A percentile compares a stretch with the other conserved stretches of the same genome.
These are phyloP conservation scores for Catajapyx aquilonaris DNA, from an alignment of 1,140 invertebrate genomes.

Conservation along the genomic window DNA sequence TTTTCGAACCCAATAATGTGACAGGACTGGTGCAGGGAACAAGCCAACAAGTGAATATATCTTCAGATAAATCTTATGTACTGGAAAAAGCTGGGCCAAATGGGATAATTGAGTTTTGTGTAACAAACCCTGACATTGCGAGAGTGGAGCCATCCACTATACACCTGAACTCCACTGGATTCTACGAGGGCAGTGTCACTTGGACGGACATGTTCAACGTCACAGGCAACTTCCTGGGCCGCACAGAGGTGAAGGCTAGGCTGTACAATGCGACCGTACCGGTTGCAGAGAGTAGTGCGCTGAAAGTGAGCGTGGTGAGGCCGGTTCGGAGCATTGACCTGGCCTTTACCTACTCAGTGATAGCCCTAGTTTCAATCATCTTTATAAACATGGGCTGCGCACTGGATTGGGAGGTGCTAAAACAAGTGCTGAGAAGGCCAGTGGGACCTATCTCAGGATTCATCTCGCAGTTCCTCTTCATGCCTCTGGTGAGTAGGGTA, in stretches of 20 bases:
- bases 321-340: slow-evolving; percentile 40
- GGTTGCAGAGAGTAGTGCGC: slow-evolving; percentile 14
- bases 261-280: not conserved
- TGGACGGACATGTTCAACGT: slow-evolving; percentile 27
- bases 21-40: slow-evolving; percentile 12
- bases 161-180: slow-evolving; percentile 1
- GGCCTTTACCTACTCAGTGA: slow-evolving; percentile 55
- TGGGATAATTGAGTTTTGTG: too few relatives aligned
- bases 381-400: slow-evolving; percentile 90
- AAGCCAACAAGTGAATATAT: slow-evolving; percentile 10
- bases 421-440: slow-evolving; percentile 43
- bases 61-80: not conserved
- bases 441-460: slow-evolving; percentile 69
- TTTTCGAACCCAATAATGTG: slow-evolving; percentile 14
- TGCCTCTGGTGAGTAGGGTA: slow-evolving; percentile 70
- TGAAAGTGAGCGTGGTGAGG: slow-evolving; percentile 36
- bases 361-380: slow-evolving; percentile 54
- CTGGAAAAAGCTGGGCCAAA: not conserved
- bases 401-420: slow-evolving; percentile 51
- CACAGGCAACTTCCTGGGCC: slow-evolving; percentile 38
- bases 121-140: too few relatives aligned
- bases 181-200: slow-evolving; percentile 12
- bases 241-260: slow-evolving; percentile 17
- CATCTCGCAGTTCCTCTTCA: slow-evolving; percentile 60
- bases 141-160: not conserved